Conservation (phyloP, 2,797 vertebrate species). For the Pseudocheirus occidentalis region DNA sequence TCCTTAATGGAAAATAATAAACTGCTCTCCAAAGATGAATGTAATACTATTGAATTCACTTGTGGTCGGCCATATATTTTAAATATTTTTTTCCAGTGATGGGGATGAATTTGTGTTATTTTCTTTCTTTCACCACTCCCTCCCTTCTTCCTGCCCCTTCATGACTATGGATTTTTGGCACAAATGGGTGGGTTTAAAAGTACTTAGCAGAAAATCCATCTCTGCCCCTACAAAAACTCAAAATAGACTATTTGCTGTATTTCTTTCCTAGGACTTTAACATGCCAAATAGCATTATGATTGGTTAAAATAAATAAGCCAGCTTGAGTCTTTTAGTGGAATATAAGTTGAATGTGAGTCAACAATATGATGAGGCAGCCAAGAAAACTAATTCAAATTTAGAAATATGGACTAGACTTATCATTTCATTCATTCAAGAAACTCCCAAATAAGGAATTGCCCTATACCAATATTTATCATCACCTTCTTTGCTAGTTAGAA, state of each 20-base stretch:
- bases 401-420: neutral
- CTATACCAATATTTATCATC: neutral
- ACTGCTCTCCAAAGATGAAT: neutral
- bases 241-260: neutral
- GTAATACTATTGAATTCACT: neutral
- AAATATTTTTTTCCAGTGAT: neutral
- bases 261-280: neutral
- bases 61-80: neutral
- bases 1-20: neutral
- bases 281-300: neutral
- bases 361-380: neutral
- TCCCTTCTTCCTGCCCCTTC: neutral
- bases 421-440: neutral
- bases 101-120: constrained; percentile 11
- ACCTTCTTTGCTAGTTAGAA: neutral
- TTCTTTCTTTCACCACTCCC: neutral
- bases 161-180: neutral
- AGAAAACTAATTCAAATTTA: neutral
- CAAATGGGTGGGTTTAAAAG: neutral
- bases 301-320: neutral
- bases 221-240: neutral
- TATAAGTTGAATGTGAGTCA: neutral
- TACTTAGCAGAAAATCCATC: neutral
- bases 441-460: neutral
- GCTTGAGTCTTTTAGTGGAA: neutral